These are phyloP conservation scores for Plebejus argus DNA, from an alignment of 2,888 invertebrate species.

Conservation along the genomic window DNA sequence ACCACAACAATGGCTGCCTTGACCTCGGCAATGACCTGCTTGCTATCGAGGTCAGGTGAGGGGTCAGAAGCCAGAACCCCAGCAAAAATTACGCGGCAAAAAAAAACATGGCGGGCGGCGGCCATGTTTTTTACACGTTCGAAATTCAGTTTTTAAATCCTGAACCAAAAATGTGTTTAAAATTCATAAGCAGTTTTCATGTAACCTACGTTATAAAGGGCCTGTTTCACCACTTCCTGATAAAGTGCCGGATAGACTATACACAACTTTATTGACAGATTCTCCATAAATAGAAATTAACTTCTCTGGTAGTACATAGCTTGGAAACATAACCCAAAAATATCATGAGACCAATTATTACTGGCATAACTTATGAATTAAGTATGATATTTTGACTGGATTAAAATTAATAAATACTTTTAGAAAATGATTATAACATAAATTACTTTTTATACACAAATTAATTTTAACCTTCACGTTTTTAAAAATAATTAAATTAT, in stretches of 20 bases:
- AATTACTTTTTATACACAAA: not conserved
- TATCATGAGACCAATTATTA: no score
- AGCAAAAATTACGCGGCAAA: not conserved
- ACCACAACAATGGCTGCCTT: constrained; percentile 26
- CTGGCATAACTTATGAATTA: no score
- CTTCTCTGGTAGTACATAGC: no score
- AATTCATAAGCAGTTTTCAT: no score
- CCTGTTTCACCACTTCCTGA: no score
- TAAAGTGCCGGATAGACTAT: no score
- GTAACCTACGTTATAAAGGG: no score
- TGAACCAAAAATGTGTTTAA: no score
- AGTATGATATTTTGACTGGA: not conserved
- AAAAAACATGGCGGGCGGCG: constrained; percentile 6
- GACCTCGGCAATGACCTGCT: constrained; percentile 29
- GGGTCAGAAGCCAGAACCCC: not conserved
- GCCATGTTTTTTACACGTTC: not conserved
- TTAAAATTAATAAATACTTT: not conserved
- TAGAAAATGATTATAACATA: not conserved
- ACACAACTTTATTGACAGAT: no score
- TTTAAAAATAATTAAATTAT: not conserved
- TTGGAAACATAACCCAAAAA: no score
- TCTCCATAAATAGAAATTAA: no score
- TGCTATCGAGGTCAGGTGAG: constrained; percentile 21
- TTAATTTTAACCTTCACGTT: constrained; percentile 5
- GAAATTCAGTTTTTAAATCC: not conserved